Evolutionary conservation across 1,140 invertebrate species (phyloP).

Genomic region (Brachionus paranguensis): DNA sequence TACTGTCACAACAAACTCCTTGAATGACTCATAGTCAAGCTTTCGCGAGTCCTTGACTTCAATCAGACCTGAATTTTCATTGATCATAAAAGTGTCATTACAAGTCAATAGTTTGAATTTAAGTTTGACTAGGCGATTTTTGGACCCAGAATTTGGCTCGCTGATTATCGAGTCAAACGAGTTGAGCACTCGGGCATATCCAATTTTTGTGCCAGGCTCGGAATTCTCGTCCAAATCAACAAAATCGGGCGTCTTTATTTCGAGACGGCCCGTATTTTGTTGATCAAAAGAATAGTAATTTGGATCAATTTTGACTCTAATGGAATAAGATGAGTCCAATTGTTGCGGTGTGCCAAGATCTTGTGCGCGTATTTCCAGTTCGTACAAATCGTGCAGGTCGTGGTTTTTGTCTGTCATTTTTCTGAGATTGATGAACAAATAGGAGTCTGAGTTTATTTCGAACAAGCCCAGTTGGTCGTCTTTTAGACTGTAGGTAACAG

Average conservation of each 20-base stretch:
- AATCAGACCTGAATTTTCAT: background rate
- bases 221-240: slow-evolving; percentile 29
- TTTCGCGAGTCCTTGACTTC: background rate
- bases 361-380: background rate
- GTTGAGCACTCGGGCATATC: slow-evolving; percentile 1
- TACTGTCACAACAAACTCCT: background rate
- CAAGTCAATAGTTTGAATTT: slow-evolving; percentile 10
- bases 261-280: background rate
- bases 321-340: background rate
- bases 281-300: slow-evolving; percentile 36
- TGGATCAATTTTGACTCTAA: background rate
- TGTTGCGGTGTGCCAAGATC: background rate
- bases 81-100: slow-evolving; percentile 13
- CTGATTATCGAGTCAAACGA: background rate
- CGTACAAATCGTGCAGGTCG: background rate
- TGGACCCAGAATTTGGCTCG: background rate
- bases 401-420: slow-evolving; percentile 8
- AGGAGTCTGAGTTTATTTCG: background rate
- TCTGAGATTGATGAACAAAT: slow-evolving; percentile 6
- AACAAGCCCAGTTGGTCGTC: background rate
- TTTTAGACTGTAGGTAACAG: background rate
- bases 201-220: background rate
- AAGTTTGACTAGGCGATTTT: background rate
- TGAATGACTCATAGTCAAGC: background rate
- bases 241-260: background rate